Base-by-base conservation (phyloP, 2,797 vertebrate genomes). In the Falco novaeseelandiae region DNA sequence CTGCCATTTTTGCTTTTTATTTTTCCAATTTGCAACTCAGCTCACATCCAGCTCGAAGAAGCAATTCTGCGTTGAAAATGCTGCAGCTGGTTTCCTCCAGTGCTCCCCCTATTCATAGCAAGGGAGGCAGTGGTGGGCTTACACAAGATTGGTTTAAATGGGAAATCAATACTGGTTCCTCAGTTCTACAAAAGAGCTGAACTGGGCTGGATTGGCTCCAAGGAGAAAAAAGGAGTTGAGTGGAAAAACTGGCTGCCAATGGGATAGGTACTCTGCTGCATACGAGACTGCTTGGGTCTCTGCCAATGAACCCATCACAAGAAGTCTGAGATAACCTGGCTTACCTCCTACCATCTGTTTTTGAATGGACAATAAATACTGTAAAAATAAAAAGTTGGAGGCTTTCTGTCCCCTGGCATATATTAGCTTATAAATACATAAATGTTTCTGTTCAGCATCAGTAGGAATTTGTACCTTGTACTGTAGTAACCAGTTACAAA, bases 91-190 rank as follows among this genome's bases (percentile, higher is more conserved):
- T 96, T 97, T 94, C 79, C 76, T 95, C 79, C 79, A 54, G 77
- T 2, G 52, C 59, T 89, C n/a, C 62, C 66, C 42, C 44, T 59
- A 69, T 91, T 97, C 94, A 95, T 8, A 91, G 94, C 12, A 6
- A 92, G 94, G 91, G 71, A 97, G 97, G 94, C 88, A 95, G 73
- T 8, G 85, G 78, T 93, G 58, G 90, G 88, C 90, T 96, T 59
- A 84, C 38, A 32, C 78, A 81, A 96, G 95, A 96, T 91, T 91
- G 93, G 63, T 21, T 90, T 86, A 97, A 97, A 97, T 98, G 97
- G 94, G 94, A 97, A 97, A 97, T 96, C 93, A 96, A 95, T 97
- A 96, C 93, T 91, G 73, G 95, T 95, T 96, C 89, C 94, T 97
- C 83, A 22, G 69, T 48, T 91, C 91, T 97, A 90, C 92, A 92